Evolutionary conservation across 2,797 vertebrate species (phyloP).

Genomic region (Synaphobranchus kaupii): DNA sequence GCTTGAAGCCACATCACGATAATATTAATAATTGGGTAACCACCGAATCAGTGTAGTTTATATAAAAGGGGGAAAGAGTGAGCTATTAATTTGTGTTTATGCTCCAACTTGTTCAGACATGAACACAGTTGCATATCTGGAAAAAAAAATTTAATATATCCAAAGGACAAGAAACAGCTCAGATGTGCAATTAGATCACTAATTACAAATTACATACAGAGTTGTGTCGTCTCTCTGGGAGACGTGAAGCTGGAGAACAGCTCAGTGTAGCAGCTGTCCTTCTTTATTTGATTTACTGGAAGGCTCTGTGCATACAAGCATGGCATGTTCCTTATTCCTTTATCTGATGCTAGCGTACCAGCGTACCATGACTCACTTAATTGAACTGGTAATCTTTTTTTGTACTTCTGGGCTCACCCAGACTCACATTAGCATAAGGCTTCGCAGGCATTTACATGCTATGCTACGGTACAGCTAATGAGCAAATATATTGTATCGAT

Average conservation of each 20-base stretch:
- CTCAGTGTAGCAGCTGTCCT: background rate
- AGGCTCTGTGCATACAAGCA: background rate
- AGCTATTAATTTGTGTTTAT: background rate
- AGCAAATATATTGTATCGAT: background rate
- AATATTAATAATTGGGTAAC: background rate
- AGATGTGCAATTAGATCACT: background rate
- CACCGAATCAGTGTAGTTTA: conserved; percentile 5
- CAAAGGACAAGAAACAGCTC: background rate
- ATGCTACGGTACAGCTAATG: background rate
- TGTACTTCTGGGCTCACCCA: background rate
- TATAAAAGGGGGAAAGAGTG: background rate
- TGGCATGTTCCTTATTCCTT: background rate
- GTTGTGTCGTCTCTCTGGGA: background rate
- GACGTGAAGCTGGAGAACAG: background rate
- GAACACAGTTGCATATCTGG: background rate
- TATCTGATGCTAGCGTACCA: background rate
- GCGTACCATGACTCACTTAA: background rate
- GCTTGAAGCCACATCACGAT: background rate
- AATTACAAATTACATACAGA: background rate
- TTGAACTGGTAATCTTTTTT: background rate
- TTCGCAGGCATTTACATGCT: background rate
- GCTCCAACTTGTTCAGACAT: background rate
- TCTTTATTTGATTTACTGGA: background rate
- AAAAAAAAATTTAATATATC: background rate
- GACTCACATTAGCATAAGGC: background rate